Evolutionary conservation across 2,888 invertebrate genomes (phyloP), one percentile per base, ranked within the genome.

Genomic region (Phaedon cochleariae): DNA sequence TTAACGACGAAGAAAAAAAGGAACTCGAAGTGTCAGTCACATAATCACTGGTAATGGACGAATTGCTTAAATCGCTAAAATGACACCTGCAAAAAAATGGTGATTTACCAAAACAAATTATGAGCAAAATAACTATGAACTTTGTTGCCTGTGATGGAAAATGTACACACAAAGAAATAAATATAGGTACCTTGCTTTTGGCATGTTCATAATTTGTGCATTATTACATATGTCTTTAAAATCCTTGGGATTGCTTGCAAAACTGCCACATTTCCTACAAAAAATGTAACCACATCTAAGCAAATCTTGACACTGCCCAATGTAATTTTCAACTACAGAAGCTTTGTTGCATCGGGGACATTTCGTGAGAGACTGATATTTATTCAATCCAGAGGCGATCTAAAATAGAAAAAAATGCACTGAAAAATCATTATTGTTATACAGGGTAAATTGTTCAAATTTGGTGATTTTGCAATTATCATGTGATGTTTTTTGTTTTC

Each of bases 261-360:
- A 79, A 66, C 82, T 81, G 7, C 73, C 69, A 71, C 83, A 83
- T 34, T 76, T 75, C 34, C 72, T 72, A 67, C 83, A 83, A 64
- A 75, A 78, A 59, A 83, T 82, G 65, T 79, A 80, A 6, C 81
- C 80, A 62, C 83, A 83, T 20, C 71, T 68, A 10, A 66, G 64
- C 17, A 71, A 37, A 55, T 76, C 74, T 60, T 77, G 78, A 59
- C 83, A 83, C 57, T 83, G 82, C 21, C 77, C 78, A 41, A 83
- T 80, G 60, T 73, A 77, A 45, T 75, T 77, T 34, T 82, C 80
- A 22, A 82, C 79, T 7, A 83, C 71, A 5, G 80, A 76, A 0
- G 79, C 76, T 26, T 76, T 73, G 21, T 65, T 69, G 68, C 83
- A 83, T 31, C 60, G 69, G 0, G 76, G 77, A 54, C 83, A 83